phyloP scores from a whole-genome alignment of 2,888 invertebrate genomes.

The Osmoderma eremita region DNA sequence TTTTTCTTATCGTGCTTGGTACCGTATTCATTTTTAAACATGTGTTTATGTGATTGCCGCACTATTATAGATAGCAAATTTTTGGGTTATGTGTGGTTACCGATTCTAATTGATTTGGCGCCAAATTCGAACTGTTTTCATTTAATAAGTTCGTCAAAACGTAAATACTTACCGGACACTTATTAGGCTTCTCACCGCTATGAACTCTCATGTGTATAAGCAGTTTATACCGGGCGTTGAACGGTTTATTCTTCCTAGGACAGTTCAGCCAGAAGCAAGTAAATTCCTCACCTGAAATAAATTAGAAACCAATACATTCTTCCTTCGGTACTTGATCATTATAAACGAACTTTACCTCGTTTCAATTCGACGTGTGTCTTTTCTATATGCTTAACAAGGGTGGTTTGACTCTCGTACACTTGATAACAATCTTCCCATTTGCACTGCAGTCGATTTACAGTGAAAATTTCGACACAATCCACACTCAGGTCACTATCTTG shows the following conservation, averaged over 20 bases:
- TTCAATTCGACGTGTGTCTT: constrained; percentile 88
- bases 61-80: too few species aligned
- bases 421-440: constrained; percentile 89
- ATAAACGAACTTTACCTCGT: constrained; percentile 65
- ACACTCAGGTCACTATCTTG: constrained; percentile 31
- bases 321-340: constrained; percentile 15
- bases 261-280: constrained; percentile 96
- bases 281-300: constrained; percentile 83
- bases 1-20: too few species aligned
- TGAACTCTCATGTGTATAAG: constrained; percentile 97
- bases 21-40: too few species aligned
- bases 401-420: constrained; percentile 80
- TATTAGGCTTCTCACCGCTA: constrained; percentile 97
- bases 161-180: constrained; percentile 86
- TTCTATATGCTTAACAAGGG: constrained; percentile 85
- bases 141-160: too few species aligned
- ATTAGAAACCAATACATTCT: constrained; percentile 9
- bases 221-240: constrained; percentile 97
- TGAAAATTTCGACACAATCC: constrained; percentile 45
- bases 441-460: constrained; percentile 67
- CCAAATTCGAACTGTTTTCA: too few species aligned
- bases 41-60: too few species aligned
- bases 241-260: constrained; percentile 86
- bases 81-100: too few species aligned
- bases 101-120: too few species aligned